Conservation (phyloP, 2,888 invertebrate genomes). For the Acholoe squamosa region DNA sequence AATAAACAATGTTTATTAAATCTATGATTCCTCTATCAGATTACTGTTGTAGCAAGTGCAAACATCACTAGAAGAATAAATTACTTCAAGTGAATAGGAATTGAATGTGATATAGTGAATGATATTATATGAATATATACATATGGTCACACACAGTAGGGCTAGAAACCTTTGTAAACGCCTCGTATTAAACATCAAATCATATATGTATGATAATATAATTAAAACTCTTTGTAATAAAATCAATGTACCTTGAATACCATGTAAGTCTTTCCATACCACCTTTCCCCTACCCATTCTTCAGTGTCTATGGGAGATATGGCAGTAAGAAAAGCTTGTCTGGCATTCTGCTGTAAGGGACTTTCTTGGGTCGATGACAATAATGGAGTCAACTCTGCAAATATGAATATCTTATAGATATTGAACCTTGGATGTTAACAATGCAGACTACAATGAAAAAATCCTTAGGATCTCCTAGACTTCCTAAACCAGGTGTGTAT, state of each 20-base stretch:
- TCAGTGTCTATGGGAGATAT: slow-evolving; percentile 80
- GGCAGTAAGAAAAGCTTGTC: slow-evolving; percentile 74
- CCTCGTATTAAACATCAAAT: too few relatives aligned
- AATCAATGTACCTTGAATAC: slow-evolving; percentile 82
- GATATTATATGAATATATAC: too few relatives aligned
- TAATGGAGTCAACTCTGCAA: slow-evolving; percentile 66
- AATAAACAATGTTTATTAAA: neutral
- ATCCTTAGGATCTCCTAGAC: too few relatives aligned
- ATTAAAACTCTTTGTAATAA: slow-evolving; percentile 9
- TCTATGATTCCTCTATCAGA: neutral
- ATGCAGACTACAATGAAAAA: too few relatives aligned
- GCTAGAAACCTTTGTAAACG: too few relatives aligned
- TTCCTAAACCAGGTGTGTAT: too few relatives aligned
- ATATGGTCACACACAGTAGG: too few relatives aligned
- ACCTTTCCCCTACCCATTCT: slow-evolving; percentile 82
- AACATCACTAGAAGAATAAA: too few relatives aligned
- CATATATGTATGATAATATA: neutral
- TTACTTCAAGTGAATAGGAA: too few relatives aligned
- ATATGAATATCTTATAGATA: neutral
- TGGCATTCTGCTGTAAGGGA: neutral
- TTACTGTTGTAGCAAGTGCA: neutral
- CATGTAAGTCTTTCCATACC: slow-evolving; percentile 81
- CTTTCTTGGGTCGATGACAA: slow-evolving; percentile 62
- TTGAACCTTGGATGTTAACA: too few relatives aligned
- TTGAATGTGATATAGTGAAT: neutral